Conservation (phyloP, 2,888 invertebrate species). For the Epinotia demarniana region DNA sequence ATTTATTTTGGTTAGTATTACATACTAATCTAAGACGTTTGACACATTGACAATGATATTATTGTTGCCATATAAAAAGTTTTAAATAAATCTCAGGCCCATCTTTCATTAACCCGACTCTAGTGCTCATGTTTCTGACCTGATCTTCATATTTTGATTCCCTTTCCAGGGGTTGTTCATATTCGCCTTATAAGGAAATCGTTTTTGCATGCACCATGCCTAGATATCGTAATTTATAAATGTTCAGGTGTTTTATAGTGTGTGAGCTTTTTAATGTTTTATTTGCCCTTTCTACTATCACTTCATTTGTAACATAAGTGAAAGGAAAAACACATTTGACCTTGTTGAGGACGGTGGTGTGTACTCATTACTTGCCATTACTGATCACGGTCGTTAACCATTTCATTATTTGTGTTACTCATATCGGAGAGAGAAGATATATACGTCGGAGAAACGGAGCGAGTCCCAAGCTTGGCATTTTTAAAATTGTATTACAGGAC, state of each 20-base stretch:
- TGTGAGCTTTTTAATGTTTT: slow-evolving; percentile 65
- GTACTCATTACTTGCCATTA: slow-evolving; percentile 26
- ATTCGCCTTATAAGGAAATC: slow-evolving; percentile 3
- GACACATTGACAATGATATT: too few relatives aligned
- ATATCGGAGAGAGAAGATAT: slow-evolving; percentile 24
- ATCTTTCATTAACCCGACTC: too few relatives aligned
- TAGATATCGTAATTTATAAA: slow-evolving; percentile 9
- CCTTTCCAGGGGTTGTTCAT: not conserved
- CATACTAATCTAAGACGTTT: too few relatives aligned
- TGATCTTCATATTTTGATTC: not conserved
- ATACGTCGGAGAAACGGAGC: slow-evolving; percentile 6
- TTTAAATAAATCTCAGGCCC: too few relatives aligned
- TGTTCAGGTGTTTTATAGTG: slow-evolving; percentile 47
- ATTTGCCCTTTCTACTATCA: slow-evolving; percentile 57
- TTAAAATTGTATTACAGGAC: slow-evolving; percentile 76
- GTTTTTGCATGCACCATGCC: slow-evolving; percentile 26
- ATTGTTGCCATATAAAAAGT: too few relatives aligned
- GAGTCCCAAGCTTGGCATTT: slow-evolving; percentile 69
- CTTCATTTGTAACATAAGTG: slow-evolving; percentile 17
- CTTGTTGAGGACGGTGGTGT: slow-evolving; percentile 12
- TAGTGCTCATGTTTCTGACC: slow-evolving; percentile 42
- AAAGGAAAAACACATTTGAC: slow-evolving; percentile 11
- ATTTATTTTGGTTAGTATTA: too few relatives aligned
- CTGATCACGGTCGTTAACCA: slow-evolving; percentile 30
- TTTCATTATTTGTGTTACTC: slow-evolving; percentile 34